phyloP scores from a whole-genome alignment of 2,888 invertebrate genomes.

The Drosophila peninsularis region DNA sequence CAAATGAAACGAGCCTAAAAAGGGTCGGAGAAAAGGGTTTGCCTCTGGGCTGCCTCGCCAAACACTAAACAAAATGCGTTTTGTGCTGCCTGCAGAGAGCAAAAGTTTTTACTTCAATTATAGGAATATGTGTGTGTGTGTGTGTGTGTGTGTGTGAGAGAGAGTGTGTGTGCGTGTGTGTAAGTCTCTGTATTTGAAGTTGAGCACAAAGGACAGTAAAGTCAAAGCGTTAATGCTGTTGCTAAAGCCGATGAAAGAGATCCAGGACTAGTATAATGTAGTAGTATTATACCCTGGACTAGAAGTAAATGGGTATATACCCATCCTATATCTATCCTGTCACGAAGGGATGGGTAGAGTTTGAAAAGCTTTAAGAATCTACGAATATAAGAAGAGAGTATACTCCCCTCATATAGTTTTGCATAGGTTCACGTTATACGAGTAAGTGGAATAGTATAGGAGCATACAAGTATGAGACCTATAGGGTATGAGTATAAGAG shows the following conservation, averaged over 20 bases:
- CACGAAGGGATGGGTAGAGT: no score
- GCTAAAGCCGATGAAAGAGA: conserved; percentile 10
- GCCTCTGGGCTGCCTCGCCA: conserved; percentile 25
- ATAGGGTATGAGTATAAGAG: no score
- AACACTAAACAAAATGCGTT: conserved; percentile 24
- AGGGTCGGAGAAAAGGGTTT: conserved; percentile 26
- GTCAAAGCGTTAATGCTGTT: conserved; percentile 32
- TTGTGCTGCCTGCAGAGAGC: conserved; percentile 14
- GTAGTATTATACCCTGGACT: not conserved
- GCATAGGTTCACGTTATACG: no score
- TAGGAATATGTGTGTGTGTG: not conserved
- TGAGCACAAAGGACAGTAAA: conserved; percentile 32
- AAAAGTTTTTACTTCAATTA: conserved; percentile 69
- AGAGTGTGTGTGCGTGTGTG: not conserved
- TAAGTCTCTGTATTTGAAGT: not conserved
- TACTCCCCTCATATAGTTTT: no score
- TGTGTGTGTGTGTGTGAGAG: conserved; percentile 8
- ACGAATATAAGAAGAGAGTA: not conserved
- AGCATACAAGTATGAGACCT: no score
- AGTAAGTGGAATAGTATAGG: not conserved
- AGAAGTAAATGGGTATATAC: no score
- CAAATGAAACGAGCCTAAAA: conserved; percentile 22
- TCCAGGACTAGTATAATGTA: not conserved
- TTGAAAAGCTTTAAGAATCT: no score
- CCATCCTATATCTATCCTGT: no score